Evolutionary conservation across 1,140 invertebrate species (phyloP).

Genomic region (Heliconius himera): DNA sequence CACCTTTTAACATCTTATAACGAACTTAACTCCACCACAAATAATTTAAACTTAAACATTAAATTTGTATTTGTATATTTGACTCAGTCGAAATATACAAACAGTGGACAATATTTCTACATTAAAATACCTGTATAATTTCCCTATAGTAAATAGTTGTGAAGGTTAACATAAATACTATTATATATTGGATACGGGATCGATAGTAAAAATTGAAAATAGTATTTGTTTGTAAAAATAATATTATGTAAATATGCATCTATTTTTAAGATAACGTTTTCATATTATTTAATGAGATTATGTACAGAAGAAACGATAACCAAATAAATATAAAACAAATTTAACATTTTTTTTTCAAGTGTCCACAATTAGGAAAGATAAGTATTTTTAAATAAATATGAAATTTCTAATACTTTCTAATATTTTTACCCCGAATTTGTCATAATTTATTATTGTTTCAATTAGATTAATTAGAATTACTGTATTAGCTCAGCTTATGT

Average conservation of each 20-base stretch:
- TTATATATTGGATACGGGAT: too few relatives aligned
- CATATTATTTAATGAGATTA: too few relatives aligned
- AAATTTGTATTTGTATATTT: constrained; percentile 6
- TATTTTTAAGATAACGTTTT: too few relatives aligned
- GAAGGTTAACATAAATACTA: too few relatives aligned
- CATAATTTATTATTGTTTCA: neutral
- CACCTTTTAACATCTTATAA: constrained; percentile 11
- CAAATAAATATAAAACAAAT: too few relatives aligned
- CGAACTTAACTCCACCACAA: constrained; percentile 4
- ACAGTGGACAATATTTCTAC: neutral
- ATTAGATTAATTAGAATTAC: neutral
- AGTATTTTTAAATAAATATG: too few relatives aligned
- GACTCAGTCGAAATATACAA: constrained; percentile 5
- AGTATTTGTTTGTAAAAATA: too few relatives aligned
- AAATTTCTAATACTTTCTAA: neutral
- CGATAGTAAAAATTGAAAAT: too few relatives aligned
- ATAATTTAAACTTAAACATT: constrained; percentile 8
- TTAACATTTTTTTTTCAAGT: too few relatives aligned
- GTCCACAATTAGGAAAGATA: too few relatives aligned
- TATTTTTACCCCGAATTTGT: neutral
- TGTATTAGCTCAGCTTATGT: constrained; percentile 48
- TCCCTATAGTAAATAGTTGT: neutral
- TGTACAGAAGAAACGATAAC: too few relatives aligned
- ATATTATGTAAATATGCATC: too few relatives aligned
- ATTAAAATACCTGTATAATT: neutral